Evolutionary conservation across 2,888 invertebrate species (phyloP).

Genomic region (Xanthostigma xanthostigma): DNA sequence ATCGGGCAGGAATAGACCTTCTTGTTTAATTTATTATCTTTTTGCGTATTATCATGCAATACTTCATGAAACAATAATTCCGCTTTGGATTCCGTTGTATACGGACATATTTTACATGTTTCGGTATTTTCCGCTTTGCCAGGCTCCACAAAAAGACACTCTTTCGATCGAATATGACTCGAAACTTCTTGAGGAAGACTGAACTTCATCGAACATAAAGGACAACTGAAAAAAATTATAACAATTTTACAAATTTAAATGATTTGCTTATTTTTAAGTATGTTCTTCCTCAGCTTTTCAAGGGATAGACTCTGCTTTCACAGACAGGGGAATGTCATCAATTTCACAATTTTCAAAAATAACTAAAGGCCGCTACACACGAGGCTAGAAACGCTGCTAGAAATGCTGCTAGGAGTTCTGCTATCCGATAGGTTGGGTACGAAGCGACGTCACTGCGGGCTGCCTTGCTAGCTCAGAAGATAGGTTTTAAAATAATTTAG

Average conservation of each 20-base stretch:
- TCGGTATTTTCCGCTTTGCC: conserved; percentile 12
- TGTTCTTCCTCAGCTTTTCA: too few species aligned
- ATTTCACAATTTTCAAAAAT: too few species aligned
- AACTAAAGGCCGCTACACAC: too few species aligned
- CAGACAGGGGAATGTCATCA: too few species aligned
- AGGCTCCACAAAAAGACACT: conserved; percentile 31
- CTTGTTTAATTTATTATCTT: conserved; percentile 20
- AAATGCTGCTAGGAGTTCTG: too few species aligned
- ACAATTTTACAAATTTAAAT: neutral
- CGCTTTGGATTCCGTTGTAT: conserved; percentile 46
- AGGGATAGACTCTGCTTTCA: too few species aligned
- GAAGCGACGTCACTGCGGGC: too few species aligned
- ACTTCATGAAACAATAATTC: conserved; percentile 61
- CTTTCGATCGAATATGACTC: conserved; percentile 47
- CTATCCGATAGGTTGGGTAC: too few species aligned
- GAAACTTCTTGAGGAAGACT: conserved; percentile 59
- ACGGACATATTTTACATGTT: conserved; percentile 44
- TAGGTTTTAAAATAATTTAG: too few species aligned
- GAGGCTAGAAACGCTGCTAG: too few species aligned
- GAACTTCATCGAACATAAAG: conserved; percentile 54
- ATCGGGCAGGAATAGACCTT: conserved; percentile 46
- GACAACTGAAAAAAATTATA: conserved; percentile 38
- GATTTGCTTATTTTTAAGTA: neutral
- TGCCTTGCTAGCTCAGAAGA: too few species aligned
- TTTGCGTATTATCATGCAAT: conserved; percentile 39